Evolutionary conservation across 2,888 invertebrate genomes (phyloP).

Genomic region (Clunio marinus): DNA sequence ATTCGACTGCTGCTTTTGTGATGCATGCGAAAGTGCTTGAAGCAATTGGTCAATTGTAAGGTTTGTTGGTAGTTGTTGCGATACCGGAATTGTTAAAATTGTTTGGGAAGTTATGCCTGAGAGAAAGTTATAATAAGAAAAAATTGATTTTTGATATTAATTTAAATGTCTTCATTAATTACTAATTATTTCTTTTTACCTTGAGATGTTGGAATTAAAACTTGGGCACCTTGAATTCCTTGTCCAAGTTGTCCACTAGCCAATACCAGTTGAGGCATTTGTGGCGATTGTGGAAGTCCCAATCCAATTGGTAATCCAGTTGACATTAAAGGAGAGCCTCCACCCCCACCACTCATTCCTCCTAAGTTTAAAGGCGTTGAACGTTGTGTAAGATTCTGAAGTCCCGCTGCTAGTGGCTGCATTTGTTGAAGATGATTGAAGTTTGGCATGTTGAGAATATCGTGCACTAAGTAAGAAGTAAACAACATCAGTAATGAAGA

Average conservation of each 20-base stretch:
- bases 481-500: too few relatives aligned
- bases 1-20: conserved; percentile 60
- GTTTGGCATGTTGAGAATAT: conserved; percentile 51
- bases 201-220: conserved; percentile 92
- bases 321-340: conserved; percentile 18
- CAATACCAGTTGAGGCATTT: conserved; percentile 85
- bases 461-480: conserved; percentile 49
- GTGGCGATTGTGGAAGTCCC: conserved; percentile 42
- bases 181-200: conserved; percentile 56
- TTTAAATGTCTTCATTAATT: conserved; percentile 12
- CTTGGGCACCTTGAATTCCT: conserved; percentile 88
- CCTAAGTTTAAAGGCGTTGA: conserved; percentile 15
- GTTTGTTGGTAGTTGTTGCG: conserved; percentile 71
- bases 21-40: conserved; percentile 40
- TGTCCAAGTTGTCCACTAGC: conserved; percentile 89
- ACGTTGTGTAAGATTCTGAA: neutral
- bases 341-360: conserved; percentile 1
- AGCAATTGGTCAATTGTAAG: conserved; percentile 54
- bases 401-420: conserved; percentile 6
- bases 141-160: too few relatives aligned
- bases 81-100: conserved; percentile 90
- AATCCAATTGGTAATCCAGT: conserved; percentile 1
- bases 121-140: too few relatives aligned
- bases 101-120: conserved; percentile 91
- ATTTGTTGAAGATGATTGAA: conserved; percentile 31